Evolutionary conservation across 2,113 vertebrate genomes (phyloP), one percentile per base, ranked within the genome.

Genomic region (Oreochromis aureus): DNA sequence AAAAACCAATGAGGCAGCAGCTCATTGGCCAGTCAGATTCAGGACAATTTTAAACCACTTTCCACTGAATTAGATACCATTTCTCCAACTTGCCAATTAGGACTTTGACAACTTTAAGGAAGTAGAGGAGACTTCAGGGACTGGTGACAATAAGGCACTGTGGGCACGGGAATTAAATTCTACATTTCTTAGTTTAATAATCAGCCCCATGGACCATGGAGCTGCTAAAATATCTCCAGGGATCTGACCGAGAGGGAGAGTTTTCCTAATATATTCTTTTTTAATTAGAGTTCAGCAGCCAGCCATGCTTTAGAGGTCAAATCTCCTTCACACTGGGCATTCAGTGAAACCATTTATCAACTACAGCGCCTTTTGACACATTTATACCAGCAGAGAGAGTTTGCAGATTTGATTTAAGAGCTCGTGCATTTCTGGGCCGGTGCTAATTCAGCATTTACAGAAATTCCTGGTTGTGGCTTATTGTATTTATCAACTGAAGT

Each of bases 51-150:
- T 82, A 94, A 83, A 85, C 24, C n/a, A 39, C 87, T 88, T 91
- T 87, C 59, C 82, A 51, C 54, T 81, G 73, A 87, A 90, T 88
- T 84, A 91, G 69, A 84, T 71, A 76, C 39, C 10, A 19, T 88
- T 92, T 83, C 80, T 90, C 82, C 54, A 89, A 86, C 81, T 89
- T 86, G 87, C 80, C 89, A 94, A 91, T 94, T 91, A 92, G 84
- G 53, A 73, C 86, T 87, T 88, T 7, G 34, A 87, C 86, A 86
- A 88, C 56, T 89, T 46, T 34, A 53, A 89, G 87, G 85, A 84
- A 84, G 76, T 24, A 63, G 79, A 71, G 55, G n/a, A 66, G 32
- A 91, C 86, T 92, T 89, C 82, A 56, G 53, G 66, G 32, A 84
- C 39, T 80, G 51, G 76, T 55, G 73, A 87, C 80, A 87, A 71